Conservation (phyloP, 2,888 invertebrate species). For the Sinhomidia bicolor region DNA sequence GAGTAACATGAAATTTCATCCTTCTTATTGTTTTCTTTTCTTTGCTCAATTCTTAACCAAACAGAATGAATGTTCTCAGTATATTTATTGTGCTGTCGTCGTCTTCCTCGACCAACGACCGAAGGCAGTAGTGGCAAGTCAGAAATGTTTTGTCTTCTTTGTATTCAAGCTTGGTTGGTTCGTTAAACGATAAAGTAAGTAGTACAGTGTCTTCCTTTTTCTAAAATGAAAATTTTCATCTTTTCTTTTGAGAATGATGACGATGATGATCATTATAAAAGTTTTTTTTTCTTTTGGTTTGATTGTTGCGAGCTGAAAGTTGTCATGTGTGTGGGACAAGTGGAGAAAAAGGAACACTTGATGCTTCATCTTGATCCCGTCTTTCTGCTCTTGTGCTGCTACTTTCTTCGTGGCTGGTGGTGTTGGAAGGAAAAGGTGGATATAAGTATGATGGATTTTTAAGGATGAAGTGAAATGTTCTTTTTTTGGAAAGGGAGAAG, state of each 20-base stretch:
- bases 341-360: constrained; percentile 50
- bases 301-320: constrained; percentile 39
- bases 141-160: neutral
- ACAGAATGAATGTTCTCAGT: neutral
- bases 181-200: neutral
- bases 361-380: constrained; percentile 54
- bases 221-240: neutral
- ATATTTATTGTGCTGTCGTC: neutral
- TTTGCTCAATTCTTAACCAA: neutral
- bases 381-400: neutral
- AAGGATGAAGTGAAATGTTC: constrained; percentile 25
- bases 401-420: neutral
- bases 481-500: neutral
- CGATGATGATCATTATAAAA: constrained; percentile 27
- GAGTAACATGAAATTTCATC: neutral
- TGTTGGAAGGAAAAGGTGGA: neutral
- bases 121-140: neutral
- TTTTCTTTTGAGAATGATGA: neutral
- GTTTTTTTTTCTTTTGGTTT: constrained; percentile 30
- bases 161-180: neutral
- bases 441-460: constrained; percentile 9
- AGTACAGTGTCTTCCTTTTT: neutral
- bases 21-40: constrained; percentile 32
- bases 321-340: constrained; percentile 34
- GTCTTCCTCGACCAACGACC: neutral